These are phyloP conservation scores for Eucidaris tribuloides DNA, from an alignment of 35 echinoderm and acorn worm species.

Conservation along the genomic window DNA sequence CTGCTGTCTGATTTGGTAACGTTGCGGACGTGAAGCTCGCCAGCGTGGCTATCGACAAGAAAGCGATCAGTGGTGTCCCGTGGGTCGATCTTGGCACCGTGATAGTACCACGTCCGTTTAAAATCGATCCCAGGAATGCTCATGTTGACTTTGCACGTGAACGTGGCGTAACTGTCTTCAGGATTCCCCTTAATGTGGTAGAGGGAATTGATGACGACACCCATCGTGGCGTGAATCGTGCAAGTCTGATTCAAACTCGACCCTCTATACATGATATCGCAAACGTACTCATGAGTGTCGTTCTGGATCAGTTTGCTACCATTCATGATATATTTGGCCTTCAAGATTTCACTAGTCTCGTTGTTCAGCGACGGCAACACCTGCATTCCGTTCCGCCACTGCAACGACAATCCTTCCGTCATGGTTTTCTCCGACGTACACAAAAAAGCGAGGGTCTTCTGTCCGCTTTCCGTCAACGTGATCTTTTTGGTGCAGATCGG, in stretches of 20 bases:
- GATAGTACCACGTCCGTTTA: conserved; percentile 25
- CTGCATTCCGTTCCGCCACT: conserved; percentile 3
- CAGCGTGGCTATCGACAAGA: conserved; percentile 12
- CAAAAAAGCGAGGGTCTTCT: conserved; percentile 9
- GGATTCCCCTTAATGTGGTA: conserved; percentile 23
- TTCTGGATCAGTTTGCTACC: conserved; percentile 1
- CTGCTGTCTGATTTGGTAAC: neutral
- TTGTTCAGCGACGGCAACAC: neutral
- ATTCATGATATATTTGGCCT: conserved; percentile 5
- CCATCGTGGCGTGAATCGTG: conserved; percentile 19
- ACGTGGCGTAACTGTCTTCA: conserved; percentile 7
- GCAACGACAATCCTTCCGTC: neutral
- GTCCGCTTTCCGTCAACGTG: neutral
- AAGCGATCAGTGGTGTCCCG: conserved; percentile 4
- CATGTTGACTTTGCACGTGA: conserved; percentile 7
- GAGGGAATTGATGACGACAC: conserved; percentile 10
- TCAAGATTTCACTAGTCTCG: neutral
- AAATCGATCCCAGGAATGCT: conserved; percentile 25
- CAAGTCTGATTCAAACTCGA: neutral
- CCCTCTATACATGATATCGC: neutral
- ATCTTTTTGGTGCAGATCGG: conserved; percentile 11
- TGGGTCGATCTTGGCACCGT: neutral
- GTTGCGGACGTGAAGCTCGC: conserved; percentile 5
- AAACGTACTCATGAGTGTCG: conserved; percentile 20
- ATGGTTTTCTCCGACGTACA: neutral